phyloP scores from a whole-genome alignment of 2,113 vertebrate species.

The Syrrhaptes paradoxus region DNA sequence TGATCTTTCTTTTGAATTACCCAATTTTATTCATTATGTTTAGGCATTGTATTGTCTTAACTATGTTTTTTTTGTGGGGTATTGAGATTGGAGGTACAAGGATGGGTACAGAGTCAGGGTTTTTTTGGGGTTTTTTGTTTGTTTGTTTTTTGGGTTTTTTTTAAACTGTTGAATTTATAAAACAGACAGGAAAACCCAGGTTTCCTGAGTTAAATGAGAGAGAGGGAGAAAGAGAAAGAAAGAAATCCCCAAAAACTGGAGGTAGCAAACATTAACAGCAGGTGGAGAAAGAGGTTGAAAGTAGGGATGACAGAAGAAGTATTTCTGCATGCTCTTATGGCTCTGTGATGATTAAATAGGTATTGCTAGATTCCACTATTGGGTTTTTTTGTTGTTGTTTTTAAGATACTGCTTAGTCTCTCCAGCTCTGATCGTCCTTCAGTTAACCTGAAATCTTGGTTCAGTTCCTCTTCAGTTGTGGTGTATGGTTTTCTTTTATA shows the following conservation, averaged over 20 bases:
- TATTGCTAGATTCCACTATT: background rate
- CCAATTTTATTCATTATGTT: background rate
- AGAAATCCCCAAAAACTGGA: background rate
- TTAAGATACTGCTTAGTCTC: background rate
- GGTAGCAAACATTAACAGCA: background rate
- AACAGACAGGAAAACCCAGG: background rate
- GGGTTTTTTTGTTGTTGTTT: background rate
- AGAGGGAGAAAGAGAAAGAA: background rate
- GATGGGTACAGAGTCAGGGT: background rate
- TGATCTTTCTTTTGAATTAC: background rate
- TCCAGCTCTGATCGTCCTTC: background rate
- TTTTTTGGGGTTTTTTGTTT: background rate
- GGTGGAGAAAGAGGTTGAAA: background rate
- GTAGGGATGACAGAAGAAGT: background rate
- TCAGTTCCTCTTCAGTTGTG: background rate
- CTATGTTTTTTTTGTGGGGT: background rate
- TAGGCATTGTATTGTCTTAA: background rate
- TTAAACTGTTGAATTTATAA: background rate
- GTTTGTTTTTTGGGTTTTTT: background rate
- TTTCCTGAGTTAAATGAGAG: background rate
- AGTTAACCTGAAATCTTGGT: background rate
- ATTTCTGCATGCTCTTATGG: background rate
- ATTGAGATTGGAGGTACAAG: background rate
- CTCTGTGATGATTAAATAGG: background rate
- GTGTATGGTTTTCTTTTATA: constrained; percentile 55